Percentiles rank a stretch among this genome's conserved stretches.
Evolutionary conservation across 2,888 invertebrate species (phyloP).

Genomic region (Creontiades dilutus): DNA sequence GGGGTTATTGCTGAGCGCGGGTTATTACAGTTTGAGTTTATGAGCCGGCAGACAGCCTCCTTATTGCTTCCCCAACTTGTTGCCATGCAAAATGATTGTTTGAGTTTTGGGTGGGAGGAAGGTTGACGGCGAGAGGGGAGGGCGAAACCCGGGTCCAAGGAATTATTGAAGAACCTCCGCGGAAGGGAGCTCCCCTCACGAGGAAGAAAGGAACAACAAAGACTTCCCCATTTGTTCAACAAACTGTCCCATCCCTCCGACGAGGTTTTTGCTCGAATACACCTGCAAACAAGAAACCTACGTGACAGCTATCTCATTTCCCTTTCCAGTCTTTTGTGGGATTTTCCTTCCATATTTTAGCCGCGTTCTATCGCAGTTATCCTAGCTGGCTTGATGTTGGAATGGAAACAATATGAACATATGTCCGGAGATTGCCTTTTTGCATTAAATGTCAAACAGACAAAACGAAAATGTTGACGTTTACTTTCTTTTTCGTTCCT

Average conservation of each 20-base stretch:
- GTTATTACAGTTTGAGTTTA: constrained; percentile 72
- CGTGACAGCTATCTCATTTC: constrained; percentile 13
- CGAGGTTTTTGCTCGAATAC: neutral
- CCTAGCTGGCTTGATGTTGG: no score
- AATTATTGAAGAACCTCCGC: constrained; percentile 57
- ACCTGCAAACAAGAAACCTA: constrained; percentile 13
- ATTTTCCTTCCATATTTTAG: neutral
- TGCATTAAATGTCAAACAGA: no score
- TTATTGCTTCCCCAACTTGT: constrained; percentile 72
- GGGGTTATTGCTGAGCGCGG: constrained; percentile 67
- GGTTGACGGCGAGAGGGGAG: neutral
- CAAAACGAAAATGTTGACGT: no score
- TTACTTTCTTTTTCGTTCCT: no score
- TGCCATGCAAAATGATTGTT: constrained; percentile 70
- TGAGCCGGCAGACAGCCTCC: constrained; percentile 69
- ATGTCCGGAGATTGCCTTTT: no score
- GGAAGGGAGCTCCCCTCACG: constrained; percentile 36
- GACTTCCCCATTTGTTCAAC: constrained; percentile 53
- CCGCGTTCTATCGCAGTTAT: neutral
- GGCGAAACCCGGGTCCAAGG: constrained; percentile 14
- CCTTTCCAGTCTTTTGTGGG: neutral
- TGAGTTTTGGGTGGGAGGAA: constrained; percentile 58
- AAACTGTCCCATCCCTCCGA: neutral
- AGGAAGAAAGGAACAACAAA: constrained; percentile 38
- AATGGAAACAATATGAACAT: no score